Evolutionary conservation across 2,113 vertebrate species (phyloP).

Genomic region (Stigmatopora argus): DNA sequence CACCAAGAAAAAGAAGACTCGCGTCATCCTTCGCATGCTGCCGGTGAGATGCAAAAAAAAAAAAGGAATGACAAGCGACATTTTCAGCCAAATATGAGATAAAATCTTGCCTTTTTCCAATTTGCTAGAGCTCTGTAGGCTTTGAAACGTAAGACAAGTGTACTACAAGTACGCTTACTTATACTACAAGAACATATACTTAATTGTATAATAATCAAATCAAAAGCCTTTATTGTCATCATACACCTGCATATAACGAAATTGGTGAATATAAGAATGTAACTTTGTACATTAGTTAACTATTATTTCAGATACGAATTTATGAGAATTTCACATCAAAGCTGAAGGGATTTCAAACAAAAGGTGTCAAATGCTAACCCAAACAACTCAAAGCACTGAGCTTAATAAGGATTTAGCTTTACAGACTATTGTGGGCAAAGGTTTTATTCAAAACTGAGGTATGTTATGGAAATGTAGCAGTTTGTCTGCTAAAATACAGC

Average conservation of each 20-base stretch:
- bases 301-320: neutral
- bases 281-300: too few relatives aligned
- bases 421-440: neutral
- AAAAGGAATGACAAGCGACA: neutral
- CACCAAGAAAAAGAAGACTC: conserved; percentile 88
- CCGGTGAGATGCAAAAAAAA: conserved; percentile 66
- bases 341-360: too few relatives aligned
- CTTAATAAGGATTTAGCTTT: neutral
- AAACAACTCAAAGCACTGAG: neutral
- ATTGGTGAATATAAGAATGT: too few relatives aligned
- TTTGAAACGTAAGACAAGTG: too few relatives aligned
- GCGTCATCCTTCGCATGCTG: conserved; percentile 89
- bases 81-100: neutral
- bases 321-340: neutral
- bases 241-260: too few relatives aligned
- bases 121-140: too few relatives aligned
- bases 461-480: neutral
- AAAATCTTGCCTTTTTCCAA: too few relatives aligned
- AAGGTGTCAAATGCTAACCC: neutral
- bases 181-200: too few relatives aligned
- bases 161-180: too few relatives aligned
- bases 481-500: neutral
- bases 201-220: too few relatives aligned
- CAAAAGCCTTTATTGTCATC: too few relatives aligned
- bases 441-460: neutral